Conservation (phyloP, 2,113 vertebrate species). For the Tauraco erythrolophus region DNA sequence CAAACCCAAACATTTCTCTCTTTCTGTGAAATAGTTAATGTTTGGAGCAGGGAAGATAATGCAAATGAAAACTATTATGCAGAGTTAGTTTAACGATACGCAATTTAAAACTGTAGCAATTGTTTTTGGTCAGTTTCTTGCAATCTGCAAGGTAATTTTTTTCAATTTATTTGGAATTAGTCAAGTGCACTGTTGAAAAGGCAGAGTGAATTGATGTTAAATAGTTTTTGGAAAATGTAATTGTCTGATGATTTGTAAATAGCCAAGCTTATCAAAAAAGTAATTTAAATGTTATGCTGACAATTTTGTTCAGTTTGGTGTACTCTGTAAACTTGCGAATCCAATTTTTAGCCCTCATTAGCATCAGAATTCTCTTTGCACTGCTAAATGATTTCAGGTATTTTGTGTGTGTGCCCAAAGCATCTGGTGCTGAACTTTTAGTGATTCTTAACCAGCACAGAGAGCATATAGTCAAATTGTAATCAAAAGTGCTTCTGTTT, state of each 20-base stretch:
- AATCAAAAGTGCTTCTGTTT: neutral
- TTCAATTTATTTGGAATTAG: conserved; percentile 86
- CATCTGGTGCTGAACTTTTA: conserved; percentile 54
- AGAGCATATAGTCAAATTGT: neutral
- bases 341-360: conserved; percentile 80
- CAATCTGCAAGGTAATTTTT: conserved; percentile 82
- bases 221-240: conserved; percentile 87
- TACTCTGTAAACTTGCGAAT: conserved; percentile 77
- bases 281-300: conserved; percentile 86
- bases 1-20: neutral
- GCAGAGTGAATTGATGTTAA: conserved; percentile 86
- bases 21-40: conserved; percentile 52
- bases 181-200: conserved; percentile 82
- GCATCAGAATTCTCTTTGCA: conserved; percentile 74
- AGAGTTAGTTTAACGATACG: conserved; percentile 60
- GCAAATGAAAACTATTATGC: conserved; percentile 59
- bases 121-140: conserved; percentile 84
- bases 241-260: conserved; percentile 89
- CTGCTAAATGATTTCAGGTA: conserved; percentile 68
- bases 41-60: conserved; percentile 15
- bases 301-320: conserved; percentile 81
- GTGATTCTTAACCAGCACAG: conserved; percentile 29
- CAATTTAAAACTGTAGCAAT: conserved; percentile 71
- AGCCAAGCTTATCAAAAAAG: conserved; percentile 85
- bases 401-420: neutral